phyloP scores from a whole-genome alignment of 2,888 invertebrate species.

The Sphaerophoria rueppellii region DNA sequence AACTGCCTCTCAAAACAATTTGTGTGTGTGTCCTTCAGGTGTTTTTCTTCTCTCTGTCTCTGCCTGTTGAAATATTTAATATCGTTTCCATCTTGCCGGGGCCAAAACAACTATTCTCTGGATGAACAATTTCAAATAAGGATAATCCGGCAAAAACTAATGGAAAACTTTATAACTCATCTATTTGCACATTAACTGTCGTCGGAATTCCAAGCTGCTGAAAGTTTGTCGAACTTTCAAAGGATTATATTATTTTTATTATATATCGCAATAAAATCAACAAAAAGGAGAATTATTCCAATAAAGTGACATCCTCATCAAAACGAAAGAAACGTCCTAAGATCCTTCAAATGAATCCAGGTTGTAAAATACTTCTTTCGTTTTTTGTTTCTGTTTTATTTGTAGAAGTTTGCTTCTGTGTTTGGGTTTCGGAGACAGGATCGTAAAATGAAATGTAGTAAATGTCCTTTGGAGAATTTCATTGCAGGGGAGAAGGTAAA shows the following conservation, averaged over 20 bases:
- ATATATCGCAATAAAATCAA: not conserved
- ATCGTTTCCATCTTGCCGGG: constrained; percentile 25
- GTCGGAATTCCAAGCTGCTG: constrained; percentile 31
- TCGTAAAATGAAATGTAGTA: constrained; percentile 30
- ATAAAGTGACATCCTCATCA: constrained; percentile 35
- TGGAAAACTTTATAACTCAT: constrained; percentile 53
- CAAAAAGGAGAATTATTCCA: constrained; percentile 16
- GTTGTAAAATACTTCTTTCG: constrained; percentile 26
- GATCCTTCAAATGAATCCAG: constrained; percentile 23
- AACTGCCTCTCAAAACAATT: constrained; percentile 29
- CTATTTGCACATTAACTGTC: constrained; percentile 9
- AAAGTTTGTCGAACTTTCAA: constrained; percentile 37
- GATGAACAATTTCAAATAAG: constrained; percentile 36
- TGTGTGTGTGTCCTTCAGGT: constrained; percentile 56
- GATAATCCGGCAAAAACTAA: constrained; percentile 60
- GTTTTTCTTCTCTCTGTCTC: constrained; percentile 23
- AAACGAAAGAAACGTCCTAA: not conserved
- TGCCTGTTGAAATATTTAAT: constrained; percentile 54
- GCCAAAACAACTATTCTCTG: constrained; percentile 26
- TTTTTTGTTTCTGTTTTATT: not conserved
- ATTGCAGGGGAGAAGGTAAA: constrained; percentile 4
- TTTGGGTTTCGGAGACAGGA: constrained; percentile 16
- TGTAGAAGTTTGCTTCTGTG: not conserved
- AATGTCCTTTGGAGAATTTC: constrained; percentile 31
- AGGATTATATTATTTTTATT: not conserved